These are phyloP conservation scores for Hippocampus comes DNA, from an alignment of 2,113 vertebrate species.

Conservation along the genomic window DNA sequence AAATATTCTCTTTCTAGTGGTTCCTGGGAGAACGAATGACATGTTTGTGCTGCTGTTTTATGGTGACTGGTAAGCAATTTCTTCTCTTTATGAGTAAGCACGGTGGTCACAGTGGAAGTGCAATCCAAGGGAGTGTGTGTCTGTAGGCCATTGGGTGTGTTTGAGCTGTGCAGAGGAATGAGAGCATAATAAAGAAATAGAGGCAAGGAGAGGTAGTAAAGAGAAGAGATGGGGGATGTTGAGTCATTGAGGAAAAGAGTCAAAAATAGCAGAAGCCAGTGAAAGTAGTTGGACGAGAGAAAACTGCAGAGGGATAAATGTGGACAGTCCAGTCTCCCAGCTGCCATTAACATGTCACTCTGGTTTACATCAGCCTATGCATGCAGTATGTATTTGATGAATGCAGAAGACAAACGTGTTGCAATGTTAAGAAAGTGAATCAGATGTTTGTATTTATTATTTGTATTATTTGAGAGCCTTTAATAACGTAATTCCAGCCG, in stretches of 20 bases:
- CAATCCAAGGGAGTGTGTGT: conserved; percentile 17
- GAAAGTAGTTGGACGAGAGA: conserved; percentile 1
- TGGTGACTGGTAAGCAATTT: conserved; percentile 47
- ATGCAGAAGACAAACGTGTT: neutral
- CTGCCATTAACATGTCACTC: neutral
- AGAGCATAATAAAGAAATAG: conserved; percentile 48
- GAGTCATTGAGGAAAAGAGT: conserved; percentile 28
- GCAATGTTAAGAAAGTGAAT: neutral
- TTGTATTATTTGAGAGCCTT: neutral
- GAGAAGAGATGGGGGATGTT: conserved; percentile 27
- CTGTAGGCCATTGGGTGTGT: conserved; percentile 7
- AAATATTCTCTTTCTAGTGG: conserved; percentile 29
- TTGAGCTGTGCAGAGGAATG: conserved; percentile 9
- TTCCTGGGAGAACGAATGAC: conserved; percentile 21
- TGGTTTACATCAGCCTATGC: neutral
- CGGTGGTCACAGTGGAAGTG: conserved; percentile 37
- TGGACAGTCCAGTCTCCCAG: neutral
- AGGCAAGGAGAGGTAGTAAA: conserved; percentile 31
- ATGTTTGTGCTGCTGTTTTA: conserved; percentile 36
- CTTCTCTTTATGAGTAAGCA: conserved; percentile 33
- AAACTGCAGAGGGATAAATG: neutral
- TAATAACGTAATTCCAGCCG: neutral
- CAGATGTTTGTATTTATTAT: neutral
- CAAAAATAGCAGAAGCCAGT: conserved; percentile 3
- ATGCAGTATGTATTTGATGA: neutral